These are phyloP conservation scores for Nysson spinosus DNA, from an alignment of 2,888 invertebrate genomes.

Conservation along the genomic window DNA sequence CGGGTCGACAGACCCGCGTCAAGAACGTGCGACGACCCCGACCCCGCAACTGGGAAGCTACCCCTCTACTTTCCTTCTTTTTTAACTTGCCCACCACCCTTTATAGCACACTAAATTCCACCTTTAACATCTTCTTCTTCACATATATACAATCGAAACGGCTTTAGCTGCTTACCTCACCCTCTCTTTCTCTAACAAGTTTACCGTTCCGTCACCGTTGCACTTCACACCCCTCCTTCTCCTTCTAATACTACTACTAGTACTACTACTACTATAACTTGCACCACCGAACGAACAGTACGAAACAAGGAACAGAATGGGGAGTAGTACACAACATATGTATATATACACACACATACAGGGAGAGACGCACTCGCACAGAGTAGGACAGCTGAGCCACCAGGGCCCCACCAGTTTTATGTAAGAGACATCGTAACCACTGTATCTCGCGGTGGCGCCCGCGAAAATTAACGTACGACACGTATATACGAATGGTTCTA, in stretches of 20 bases:
- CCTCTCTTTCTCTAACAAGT: conserved; percentile 48
- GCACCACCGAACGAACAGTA: conserved; percentile 44
- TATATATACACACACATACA: background rate
- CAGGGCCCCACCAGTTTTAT: conserved; percentile 59
- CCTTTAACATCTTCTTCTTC: conserved; percentile 23
- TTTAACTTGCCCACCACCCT: conserved; percentile 21
- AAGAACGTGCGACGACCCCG: conserved; percentile 76
- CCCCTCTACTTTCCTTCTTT: conserved; percentile 35
- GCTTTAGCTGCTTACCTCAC: conserved; percentile 48
- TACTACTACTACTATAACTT: conserved; percentile 31
- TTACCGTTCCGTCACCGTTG: conserved; percentile 50
- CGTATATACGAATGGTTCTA: conserved; percentile 12
- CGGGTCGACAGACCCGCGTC: conserved; percentile 73
- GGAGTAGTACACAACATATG: conserved; percentile 35
- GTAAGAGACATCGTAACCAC: conserved; percentile 60
- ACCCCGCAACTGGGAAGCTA: conserved; percentile 52
- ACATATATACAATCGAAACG: conserved; percentile 23
- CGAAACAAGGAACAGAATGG: conserved; percentile 42
- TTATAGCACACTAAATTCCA: conserved; percentile 31
- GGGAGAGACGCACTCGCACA: conserved; percentile 14
- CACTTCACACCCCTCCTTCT: conserved; percentile 50
- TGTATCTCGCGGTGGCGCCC: conserved; percentile 25
- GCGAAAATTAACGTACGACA: conserved; percentile 22
- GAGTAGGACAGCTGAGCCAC: conserved; percentile 68
- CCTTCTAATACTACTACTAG: conserved; percentile 33